These are phyloP conservation scores for Vidua macroura DNA, from an alignment of 2,113 vertebrate species.

Conservation along the genomic window DNA sequence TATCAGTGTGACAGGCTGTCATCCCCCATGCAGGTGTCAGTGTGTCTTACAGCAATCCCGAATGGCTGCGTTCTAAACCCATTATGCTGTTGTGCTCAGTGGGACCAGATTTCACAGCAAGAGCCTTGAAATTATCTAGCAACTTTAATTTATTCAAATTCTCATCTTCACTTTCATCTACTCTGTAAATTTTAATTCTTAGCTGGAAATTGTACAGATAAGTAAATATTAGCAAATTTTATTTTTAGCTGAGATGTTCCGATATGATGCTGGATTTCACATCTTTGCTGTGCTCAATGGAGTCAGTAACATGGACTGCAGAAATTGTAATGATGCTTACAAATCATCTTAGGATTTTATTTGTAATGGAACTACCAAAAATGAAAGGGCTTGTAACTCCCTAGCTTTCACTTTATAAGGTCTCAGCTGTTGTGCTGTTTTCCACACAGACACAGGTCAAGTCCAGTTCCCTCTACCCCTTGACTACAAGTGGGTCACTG, in stretches of 20 bases:
- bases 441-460: not conserved
- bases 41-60: not conserved
- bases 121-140: not conserved
- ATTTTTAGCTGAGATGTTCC: not conserved
- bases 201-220: not conserved
- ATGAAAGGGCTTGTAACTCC: not conserved
- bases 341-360: not conserved
- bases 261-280: not conserved
- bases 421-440: not conserved
- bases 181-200: not conserved
- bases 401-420: not conserved
- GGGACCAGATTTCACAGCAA: conserved; percentile 33
- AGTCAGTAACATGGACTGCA: not conserved
- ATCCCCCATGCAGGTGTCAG: not conserved
- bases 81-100: not conserved
- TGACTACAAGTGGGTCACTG: not conserved
- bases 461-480: not conserved
- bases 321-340: not conserved
- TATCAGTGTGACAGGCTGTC: not conserved
- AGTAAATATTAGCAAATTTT: not conserved
- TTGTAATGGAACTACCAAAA: not conserved
- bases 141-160: not conserved
- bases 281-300: not conserved
- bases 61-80: not conserved
- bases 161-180: not conserved